A percentile compares a stretch with the other conserved stretches of the same genome.
phyloP scores from a whole-genome alignment of 2,888 invertebrate genomes.

The Philaethria dido region DNA sequence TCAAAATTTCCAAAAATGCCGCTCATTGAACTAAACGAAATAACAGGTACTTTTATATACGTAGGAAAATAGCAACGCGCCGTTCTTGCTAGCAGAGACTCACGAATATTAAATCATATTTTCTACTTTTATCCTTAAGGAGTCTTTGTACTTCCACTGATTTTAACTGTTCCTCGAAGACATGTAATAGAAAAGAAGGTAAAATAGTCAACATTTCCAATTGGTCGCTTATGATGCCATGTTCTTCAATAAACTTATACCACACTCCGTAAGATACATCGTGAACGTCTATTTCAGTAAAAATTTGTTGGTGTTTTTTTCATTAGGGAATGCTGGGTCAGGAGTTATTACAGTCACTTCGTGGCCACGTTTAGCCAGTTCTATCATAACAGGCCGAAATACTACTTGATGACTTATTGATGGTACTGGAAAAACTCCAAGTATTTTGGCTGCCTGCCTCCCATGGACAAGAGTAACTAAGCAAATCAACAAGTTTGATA shows the following conservation, averaged over 20 bases:
- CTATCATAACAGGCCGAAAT: slow-evolving; percentile 56
- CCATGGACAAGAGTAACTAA: neutral
- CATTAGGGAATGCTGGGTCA: slow-evolving; percentile 55
- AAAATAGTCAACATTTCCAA: slow-evolving; percentile 33
- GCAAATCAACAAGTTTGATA: neutral
- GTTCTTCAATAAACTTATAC: slow-evolving; percentile 34
- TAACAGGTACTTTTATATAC: slow-evolving; percentile 57
- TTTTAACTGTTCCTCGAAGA: slow-evolving; percentile 45
- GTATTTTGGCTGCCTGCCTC: slow-evolving; percentile 52
- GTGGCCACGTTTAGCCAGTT: slow-evolving; percentile 62
- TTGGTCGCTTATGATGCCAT: slow-evolving; percentile 30
- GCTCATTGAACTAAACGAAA: slow-evolving; percentile 58
- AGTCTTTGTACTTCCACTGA: slow-evolving; percentile 41
- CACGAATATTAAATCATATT: slow-evolving; percentile 57
- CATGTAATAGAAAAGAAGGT: slow-evolving; percentile 18
- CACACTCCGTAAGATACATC: slow-evolving; percentile 55
- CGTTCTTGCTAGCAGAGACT: slow-evolving; percentile 50
- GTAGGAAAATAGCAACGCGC: slow-evolving; percentile 51
- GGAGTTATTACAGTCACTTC: slow-evolving; percentile 62
- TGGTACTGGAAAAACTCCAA: slow-evolving; percentile 57
- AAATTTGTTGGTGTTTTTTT: slow-evolving; percentile 56
- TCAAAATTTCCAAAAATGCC: slow-evolving; percentile 45
- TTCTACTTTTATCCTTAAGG: slow-evolving; percentile 40
- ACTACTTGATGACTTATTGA: slow-evolving; percentile 60
- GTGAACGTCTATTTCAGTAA: slow-evolving; percentile 61